Evolutionary conservation across 2,113 vertebrate species (phyloP), one percentile per base, ranked within the genome.

Genomic region (Catagonus wagneri): DNA sequence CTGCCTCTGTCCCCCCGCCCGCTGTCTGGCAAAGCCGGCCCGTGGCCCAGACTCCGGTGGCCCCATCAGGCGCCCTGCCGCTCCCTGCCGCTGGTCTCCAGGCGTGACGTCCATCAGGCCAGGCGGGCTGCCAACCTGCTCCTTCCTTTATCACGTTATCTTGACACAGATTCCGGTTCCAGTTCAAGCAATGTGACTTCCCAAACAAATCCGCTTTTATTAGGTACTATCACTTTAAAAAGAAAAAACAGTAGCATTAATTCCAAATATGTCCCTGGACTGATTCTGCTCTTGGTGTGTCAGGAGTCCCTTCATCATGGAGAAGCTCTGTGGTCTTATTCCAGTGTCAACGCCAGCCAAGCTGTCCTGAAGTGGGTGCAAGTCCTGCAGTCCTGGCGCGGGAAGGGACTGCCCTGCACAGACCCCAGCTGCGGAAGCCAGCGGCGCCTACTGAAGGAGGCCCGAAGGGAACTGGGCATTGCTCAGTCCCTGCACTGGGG

Each of bases 131-230:
- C 19, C 92, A 91, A 75, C 75, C 90, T 95, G 68, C 72, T 84
- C 96, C 94, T 97, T 84, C 96, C 94, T 97, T 87, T 88, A 69
- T 97, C 83, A 80, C 60, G 75, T 93, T 93, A 81, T 52, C 60
- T 79, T 79, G 97, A 88, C 85, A 76, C 89, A 2, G 22, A 39
- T 36, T 36, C 94, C 66, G 85, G 66, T 94, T 96, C 94, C 92
- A 97, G 96, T 96, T 90, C 92, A 92, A 93, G 66, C 91, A 79
- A 50, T 75, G 69, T 25, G 52, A 83, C 91, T 97, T 90, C 97
- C 56, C 93, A 32, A 89, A 89, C 60, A 69, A 97, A 90, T 29
- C 25, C 22, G 19, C 86, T 36, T 79, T 95, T 91, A 90, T 94
- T 94, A 96, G 97, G 89, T 32, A 56, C 72, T 86, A 3, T 52